Evolutionary conservation across 2,888 invertebrate species (phyloP).

Genomic region (Aspidiotus rigidus): DNA sequence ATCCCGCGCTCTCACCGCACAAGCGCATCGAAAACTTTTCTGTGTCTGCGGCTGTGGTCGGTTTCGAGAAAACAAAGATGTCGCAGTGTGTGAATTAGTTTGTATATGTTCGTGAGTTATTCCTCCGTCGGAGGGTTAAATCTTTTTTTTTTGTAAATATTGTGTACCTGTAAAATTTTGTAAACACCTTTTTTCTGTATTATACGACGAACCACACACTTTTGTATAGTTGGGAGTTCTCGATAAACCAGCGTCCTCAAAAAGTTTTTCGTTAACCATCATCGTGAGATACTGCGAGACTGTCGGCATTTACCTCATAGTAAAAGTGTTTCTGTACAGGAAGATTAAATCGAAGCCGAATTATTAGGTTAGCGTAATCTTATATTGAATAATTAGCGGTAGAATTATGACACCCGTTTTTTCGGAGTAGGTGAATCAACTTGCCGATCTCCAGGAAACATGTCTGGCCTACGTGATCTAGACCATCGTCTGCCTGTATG

Average conservation of each 20-base stretch:
- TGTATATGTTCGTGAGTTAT: slow-evolving; percentile 30
- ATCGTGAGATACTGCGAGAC: slow-evolving; percentile 6
- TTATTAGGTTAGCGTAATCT: background rate
- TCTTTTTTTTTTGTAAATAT: slow-evolving; percentile 27
- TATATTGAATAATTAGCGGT: too few relatives aligned
- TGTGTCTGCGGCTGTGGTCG: slow-evolving; percentile 23
- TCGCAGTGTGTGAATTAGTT: slow-evolving; percentile 33
- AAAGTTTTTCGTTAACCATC: background rate
- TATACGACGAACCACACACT: slow-evolving; percentile 20
- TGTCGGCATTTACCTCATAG: slow-evolving; percentile 22
- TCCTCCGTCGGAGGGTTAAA: slow-evolving; percentile 22
- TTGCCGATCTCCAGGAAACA: too few relatives aligned
- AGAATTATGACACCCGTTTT: too few relatives aligned
- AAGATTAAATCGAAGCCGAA: background rate
- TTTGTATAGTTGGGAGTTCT: slow-evolving; percentile 26
- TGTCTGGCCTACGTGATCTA: too few relatives aligned
- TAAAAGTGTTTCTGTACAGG: slow-evolving; percentile 22
- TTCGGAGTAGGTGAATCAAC: too few relatives aligned
- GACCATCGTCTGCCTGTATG: too few relatives aligned
- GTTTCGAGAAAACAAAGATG: slow-evolving; percentile 32
- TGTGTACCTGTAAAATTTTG: slow-evolving; percentile 29
- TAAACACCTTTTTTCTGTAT: slow-evolving; percentile 28
- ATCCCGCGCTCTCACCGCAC: background rate
- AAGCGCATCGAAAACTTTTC: slow-evolving; percentile 20
- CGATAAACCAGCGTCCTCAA: slow-evolving; percentile 5